Conservation (phyloP, 1,140 invertebrate genomes). For the Hypothenemus hampei region DNA sequence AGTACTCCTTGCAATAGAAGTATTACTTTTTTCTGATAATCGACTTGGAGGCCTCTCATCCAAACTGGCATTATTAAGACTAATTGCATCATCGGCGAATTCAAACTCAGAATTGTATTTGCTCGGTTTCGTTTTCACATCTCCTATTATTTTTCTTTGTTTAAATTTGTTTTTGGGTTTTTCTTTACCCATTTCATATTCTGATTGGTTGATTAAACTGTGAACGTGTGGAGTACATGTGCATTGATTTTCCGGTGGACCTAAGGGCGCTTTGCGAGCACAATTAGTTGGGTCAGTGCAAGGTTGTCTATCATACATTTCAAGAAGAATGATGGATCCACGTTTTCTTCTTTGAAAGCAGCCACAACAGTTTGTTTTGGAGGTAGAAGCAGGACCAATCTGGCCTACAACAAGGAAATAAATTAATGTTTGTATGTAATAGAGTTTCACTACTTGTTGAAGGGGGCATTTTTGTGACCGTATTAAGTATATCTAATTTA, state of each 20-base stretch:
- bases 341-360: conserved; percentile 42
- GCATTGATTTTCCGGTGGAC: conserved; percentile 40
- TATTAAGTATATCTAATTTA: too few species aligned
- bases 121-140: conserved; percentile 24
- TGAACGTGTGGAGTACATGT: conserved; percentile 32
- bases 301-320: conserved; percentile 38
- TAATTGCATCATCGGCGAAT: conserved; percentile 54
- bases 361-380: conserved; percentile 41
- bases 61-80: conserved; percentile 42
- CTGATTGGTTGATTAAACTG: conserved; percentile 40
- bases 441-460: background rate
- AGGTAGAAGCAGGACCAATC: conserved; percentile 45
- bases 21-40: conserved; percentile 22
- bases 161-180: conserved; percentile 28
- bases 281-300: conserved; percentile 35
- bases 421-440: background rate
- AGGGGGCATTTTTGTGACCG: too few species aligned
- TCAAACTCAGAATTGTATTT: conserved; percentile 49
- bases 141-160: conserved; percentile 19
- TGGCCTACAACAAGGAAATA: conserved; percentile 41
- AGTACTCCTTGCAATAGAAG: conserved; percentile 20
- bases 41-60: conserved; percentile 27
- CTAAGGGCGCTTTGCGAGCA: conserved; percentile 39
- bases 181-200: conserved; percentile 40
- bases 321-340: conserved; percentile 41